Evolutionary conservation across 2,888 invertebrate species (phyloP), one percentile per base, ranked within the genome.

Genomic region (Tachina lurida): DNA sequence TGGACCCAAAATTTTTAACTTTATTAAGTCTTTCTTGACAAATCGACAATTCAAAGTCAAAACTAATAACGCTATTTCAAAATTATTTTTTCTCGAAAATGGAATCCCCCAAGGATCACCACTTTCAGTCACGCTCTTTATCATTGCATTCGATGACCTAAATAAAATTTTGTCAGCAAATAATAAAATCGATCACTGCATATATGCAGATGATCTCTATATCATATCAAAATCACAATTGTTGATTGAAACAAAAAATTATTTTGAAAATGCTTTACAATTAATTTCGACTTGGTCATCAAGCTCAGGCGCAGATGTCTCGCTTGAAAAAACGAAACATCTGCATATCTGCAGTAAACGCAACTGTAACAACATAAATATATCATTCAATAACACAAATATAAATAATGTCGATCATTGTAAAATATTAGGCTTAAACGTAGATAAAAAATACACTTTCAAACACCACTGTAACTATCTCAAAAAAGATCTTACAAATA

Each of bases 141-240:
- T 41, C 15, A 62, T 41, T 10, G 17, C 60, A 0, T 63, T 63
- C 13, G 43, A 63, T 43, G 43, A 43, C 10, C 12, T 63, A 62
- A 62, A n/a, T 1, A 10, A 17, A 5, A 41, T 62, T 5, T 12
- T 45, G 19, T 10, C 2, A 12, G 17, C 10, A 0, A 19, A 19
- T 19, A 5, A 13, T 13, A 19, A 19, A 12, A 43, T 63, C 9
- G 10, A 63, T 13, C 63, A 63, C 12, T 63, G 45, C 13, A 8
- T 63, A 43, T 63, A 63, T 45, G 63, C 63, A 19, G 19, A 63
- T 43, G 63, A 63, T 19, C 45, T 63, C 1, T 63, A 63, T 19
- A 19, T 63, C 1, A 54, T 54, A 19, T n/a, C n/a, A 10, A 17
- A 54, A 17, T 54, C 2, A 12, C 22, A 54, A 54, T 54, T 15